Percentiles rank a stretch among this genome's conserved stretches.
phyloP scores from a whole-genome alignment of 1,140 invertebrate species.

The Trichonephila clavata region DNA sequence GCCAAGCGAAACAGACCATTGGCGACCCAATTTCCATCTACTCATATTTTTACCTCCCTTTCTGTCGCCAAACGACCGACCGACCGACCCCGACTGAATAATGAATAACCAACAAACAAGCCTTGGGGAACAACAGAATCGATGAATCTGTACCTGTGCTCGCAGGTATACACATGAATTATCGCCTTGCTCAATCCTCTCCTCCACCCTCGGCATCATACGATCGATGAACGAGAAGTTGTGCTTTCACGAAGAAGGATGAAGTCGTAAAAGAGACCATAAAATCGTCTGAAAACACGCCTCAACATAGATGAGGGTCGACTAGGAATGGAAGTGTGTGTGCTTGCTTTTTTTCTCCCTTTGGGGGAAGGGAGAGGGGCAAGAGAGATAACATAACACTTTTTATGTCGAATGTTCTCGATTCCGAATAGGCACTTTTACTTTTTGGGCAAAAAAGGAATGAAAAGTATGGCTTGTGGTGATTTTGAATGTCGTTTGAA shows the following conservation, averaged over 20 bases:
- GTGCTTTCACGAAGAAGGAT: neutral
- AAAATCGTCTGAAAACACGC: conserved; percentile 28
- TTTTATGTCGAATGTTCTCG: conserved; percentile 39
- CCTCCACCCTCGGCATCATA: neutral
- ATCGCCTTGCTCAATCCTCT: conserved; percentile 18
- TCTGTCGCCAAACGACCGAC: neutral
- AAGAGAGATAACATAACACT: neutral
- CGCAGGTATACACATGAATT: conserved; percentile 41
- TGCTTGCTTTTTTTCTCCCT: too few relatives aligned
- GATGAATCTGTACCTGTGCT: conserved; percentile 47
- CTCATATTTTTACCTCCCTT: conserved; percentile 8
- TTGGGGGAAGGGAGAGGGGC: neutral
- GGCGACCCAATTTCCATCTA: neutral
- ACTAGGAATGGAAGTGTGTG: too few relatives aligned
- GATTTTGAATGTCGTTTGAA: neutral
- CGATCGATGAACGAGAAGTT: conserved; percentile 32
- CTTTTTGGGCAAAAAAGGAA: neutral
- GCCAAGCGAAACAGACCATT: neutral
- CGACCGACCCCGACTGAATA: conserved; percentile 34
- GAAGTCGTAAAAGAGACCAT: conserved; percentile 47
- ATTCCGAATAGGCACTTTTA: conserved; percentile 8
- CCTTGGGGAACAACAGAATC: conserved; percentile 40
- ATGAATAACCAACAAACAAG: conserved; percentile 50
- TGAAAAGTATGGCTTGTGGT: neutral
- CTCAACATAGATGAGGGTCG: neutral